Evolutionary conservation across 2,113 vertebrate species (phyloP).

Genomic region (Nothocercus nigrocapillus): DNA sequence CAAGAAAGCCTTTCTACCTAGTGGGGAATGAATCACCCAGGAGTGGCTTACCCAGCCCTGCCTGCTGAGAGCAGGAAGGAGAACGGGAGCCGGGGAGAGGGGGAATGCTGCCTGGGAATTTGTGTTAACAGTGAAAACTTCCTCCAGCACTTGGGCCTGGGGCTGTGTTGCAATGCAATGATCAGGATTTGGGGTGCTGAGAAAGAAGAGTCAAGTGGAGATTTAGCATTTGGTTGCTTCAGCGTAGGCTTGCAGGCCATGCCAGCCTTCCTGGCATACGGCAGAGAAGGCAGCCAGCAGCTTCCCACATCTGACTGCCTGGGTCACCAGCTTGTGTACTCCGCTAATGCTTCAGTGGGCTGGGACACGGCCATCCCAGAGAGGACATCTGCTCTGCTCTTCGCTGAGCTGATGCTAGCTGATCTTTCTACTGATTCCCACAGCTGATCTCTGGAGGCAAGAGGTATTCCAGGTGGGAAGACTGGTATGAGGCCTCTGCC

Average conservation of each 20-base stretch:
- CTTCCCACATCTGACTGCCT: background rate
- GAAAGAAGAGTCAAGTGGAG: background rate
- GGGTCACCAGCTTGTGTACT: background rate
- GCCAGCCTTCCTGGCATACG: rapidly evolving
- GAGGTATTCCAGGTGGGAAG: background rate
- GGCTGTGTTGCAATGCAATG: rapidly evolving
- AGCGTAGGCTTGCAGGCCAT: background rate
- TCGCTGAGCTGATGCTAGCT: background rate
- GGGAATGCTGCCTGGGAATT: background rate
- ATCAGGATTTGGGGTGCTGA: background rate
- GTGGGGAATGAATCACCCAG: slow-evolving; percentile 69
- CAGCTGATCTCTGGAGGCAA: background rate
- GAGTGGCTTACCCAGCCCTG: slow-evolving; percentile 61
- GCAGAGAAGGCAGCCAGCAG: background rate
- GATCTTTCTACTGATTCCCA: background rate
- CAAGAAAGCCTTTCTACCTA: slow-evolving; percentile 59
- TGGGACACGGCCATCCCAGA: background rate
- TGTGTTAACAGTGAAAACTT: background rate
- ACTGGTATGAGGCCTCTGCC: background rate
- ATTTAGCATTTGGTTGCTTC: background rate
- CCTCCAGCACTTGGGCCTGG: background rate
- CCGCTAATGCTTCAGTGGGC: background rate
- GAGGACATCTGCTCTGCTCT: background rate
- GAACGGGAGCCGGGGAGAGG: background rate
- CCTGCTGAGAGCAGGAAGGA: background rate